Percentiles rank a stretch among this genome's conserved stretches.
Evolutionary conservation across 2,113 vertebrate genomes (phyloP).

Genomic region (Ctenodactylus gundi): DNA sequence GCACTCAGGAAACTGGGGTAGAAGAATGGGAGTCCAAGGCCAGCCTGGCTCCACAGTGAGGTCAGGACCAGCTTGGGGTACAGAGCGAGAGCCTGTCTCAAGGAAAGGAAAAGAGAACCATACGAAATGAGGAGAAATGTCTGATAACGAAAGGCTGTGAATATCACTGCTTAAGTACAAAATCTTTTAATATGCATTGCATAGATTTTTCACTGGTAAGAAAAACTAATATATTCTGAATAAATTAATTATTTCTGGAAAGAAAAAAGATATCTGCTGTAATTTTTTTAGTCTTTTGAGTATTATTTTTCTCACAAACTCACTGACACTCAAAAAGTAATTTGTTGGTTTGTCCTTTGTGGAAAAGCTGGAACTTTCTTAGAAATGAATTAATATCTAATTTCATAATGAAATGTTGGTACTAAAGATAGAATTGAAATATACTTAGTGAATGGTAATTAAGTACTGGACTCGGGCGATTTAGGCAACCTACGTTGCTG

Average conservation of each 20-base stretch:
- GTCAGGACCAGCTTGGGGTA: no score
- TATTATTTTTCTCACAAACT: conserved; percentile 13
- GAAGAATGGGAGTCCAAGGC: no score
- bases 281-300: neutral
- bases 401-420: conserved; percentile 21
- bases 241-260: neutral
- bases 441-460: neutral
- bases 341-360: conserved; percentile 48
- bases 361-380: conserved; percentile 33
- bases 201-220: no score
- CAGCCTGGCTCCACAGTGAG: no score
- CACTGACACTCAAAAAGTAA: conserved; percentile 21
- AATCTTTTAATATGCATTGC: no score
- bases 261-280: neutral
- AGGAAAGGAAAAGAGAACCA: no score
- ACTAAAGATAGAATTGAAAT: conserved; percentile 36
- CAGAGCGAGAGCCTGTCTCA: no score
- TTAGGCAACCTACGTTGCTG: neutral
- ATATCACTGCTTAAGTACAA: neutral
- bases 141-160: neutral
- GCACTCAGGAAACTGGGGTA: no score
- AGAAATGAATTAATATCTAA: conserved; percentile 31
- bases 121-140: neutral
- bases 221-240: no score
- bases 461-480: neutral